Conservation (phyloP, 2,113 vertebrate species). For the Chascanopsetta lugubris region DNA sequence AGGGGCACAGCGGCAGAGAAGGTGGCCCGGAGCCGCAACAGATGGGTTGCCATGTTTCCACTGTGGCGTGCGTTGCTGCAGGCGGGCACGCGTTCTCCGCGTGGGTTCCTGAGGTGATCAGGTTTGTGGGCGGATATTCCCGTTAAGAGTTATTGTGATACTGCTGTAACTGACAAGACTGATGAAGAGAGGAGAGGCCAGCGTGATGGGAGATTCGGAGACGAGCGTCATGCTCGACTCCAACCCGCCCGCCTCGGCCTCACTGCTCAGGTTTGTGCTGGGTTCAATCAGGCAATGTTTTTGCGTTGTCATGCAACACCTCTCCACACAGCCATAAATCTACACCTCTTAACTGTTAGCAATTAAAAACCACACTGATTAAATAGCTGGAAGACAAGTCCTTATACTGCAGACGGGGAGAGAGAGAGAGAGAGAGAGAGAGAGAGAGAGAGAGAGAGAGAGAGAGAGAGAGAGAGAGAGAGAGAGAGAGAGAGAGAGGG, state of each 20-base stretch:
- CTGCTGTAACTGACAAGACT: conserved; percentile 24
- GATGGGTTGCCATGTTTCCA: conserved; percentile 48
- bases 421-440: no score
- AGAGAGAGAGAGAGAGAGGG: no score
- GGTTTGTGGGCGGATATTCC: conserved; percentile 40
- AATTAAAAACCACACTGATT: conserved; percentile 70
- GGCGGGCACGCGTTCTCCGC: conserved; percentile 13
- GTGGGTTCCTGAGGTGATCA: conserved; percentile 37
- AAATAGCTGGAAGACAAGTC: conserved; percentile 71
- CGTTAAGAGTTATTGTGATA: conserved; percentile 14
- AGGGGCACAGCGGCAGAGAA: no score
- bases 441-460: no score
- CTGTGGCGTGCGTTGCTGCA: conserved; percentile 31
- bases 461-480: no score
- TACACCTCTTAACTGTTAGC: conserved; percentile 66
- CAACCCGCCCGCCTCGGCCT: conserved; percentile 31
- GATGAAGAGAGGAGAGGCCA: conserved; percentile 16
- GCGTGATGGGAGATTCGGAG: conserved; percentile 6
- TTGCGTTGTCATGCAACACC: conserved; percentile 75
- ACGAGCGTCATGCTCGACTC: conserved; percentile 14
- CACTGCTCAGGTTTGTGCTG: conserved; percentile 30
- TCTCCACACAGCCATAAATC: conserved; percentile 69
- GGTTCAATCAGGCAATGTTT: conserved; percentile 67
- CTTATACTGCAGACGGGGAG: conserved; percentile 62
- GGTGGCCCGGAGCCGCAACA: conserved; percentile 32